Evolutionary conservation across 2,797 vertebrate species (phyloP).

Genomic region (Sardinella longiceps): DNA sequence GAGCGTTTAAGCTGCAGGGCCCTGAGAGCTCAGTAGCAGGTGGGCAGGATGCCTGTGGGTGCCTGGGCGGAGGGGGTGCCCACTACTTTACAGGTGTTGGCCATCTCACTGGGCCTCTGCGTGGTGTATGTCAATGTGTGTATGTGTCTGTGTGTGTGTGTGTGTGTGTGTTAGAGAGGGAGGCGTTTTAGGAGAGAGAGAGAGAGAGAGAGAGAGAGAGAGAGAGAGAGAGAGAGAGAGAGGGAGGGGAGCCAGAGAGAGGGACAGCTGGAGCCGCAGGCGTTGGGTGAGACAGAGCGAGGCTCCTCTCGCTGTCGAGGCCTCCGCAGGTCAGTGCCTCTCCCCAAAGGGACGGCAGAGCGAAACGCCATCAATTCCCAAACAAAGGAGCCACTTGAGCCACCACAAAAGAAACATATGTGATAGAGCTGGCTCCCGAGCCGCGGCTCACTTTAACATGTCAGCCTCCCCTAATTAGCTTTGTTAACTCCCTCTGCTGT

Average conservation of each 20-base stretch:
- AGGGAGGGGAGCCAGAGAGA: constrained; percentile 31
- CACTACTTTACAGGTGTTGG: constrained; percentile 79
- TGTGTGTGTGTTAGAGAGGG: constrained; percentile 17
- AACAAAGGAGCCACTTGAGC: constrained; percentile 83
- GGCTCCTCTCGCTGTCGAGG: constrained; percentile 73
- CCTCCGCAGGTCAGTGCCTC: constrained; percentile 81
- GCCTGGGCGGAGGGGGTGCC: constrained; percentile 63
- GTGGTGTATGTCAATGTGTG: constrained; percentile 21
- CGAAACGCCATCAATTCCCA: constrained; percentile 85
- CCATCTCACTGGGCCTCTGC: constrained; percentile 64
- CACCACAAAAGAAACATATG: constrained; percentile 82
- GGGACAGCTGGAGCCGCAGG: constrained; percentile 27
- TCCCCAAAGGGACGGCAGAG: constrained; percentile 79
- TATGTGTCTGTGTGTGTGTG: not conserved
- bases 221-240: constrained; percentile 19
- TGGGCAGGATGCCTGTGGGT: constrained; percentile 73
- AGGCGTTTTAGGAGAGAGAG: not conserved
- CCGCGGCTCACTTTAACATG: constrained; percentile 80
- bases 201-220: constrained; percentile 26
- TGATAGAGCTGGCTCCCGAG: constrained; percentile 75
- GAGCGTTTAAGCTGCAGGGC: constrained; percentile 83
- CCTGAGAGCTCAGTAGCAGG: constrained; percentile 79
- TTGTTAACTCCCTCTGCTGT: constrained; percentile 80
- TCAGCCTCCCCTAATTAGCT: constrained; percentile 82
- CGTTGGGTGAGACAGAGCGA: constrained; percentile 71